Evolutionary conservation across 2,888 invertebrate genomes (phyloP), one percentile per base, ranked within the genome.

Genomic region (Lymantria monacha): DNA sequence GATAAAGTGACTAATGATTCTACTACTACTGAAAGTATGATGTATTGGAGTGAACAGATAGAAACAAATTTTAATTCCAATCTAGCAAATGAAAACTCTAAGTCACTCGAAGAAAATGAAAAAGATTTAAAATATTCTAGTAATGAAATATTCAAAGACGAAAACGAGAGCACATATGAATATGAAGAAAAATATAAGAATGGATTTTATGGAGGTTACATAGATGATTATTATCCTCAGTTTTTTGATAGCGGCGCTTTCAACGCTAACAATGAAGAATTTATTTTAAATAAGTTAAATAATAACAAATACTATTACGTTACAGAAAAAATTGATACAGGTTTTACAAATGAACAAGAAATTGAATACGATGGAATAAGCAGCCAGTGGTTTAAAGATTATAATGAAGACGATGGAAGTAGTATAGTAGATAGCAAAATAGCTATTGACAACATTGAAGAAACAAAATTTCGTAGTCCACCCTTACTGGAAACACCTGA

Each of bases 201-300:
- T n/a, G 12, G 30, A 8, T 11, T 14, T 30, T 49, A 57, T 15
- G 74, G 81, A 46, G 69, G 70, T 13, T 61, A 81, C 1, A 58
- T 76, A 5, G 76, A 82, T 5, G 88, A 89, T 49, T 90, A 88
- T 48, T 88, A 85, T 47, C 89, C 89, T 0, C 70, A 80, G 47
- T 90, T 90, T 40, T 72, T 70, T 31, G 84, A 83, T 10, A 80
- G 73, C 50, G 58, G 68, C 9, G 66, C 63, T 3, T 72, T 72
- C 40, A 70, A 71, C 22, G 61, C 61, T 13, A 73, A 74, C 30
- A 72, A 72, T 33, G 80, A 79, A 59, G 78, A 76, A 48, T 64
- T 70, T 37, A 67, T 69, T 10, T 13, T 74, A 0, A 63, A 68
- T 55, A 74, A 74, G 53, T 66, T 78, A 44, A 70, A 74, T 9